These are phyloP conservation scores for Hipparchia semele DNA, from an alignment of 2,888 invertebrate genomes.

Conservation along the genomic window DNA sequence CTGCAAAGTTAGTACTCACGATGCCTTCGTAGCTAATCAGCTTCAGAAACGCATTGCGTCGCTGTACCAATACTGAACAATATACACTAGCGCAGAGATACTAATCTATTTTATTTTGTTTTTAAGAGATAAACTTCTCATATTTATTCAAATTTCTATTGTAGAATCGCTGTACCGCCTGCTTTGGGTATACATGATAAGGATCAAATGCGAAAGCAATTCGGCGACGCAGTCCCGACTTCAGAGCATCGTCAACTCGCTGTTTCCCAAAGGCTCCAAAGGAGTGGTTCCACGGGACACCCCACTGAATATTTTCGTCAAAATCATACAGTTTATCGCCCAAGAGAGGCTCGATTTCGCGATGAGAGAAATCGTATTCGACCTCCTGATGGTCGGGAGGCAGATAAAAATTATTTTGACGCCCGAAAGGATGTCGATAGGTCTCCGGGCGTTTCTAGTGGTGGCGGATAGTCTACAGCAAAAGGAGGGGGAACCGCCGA, in stretches of 20 bases:
- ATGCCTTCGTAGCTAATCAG: too few species aligned
- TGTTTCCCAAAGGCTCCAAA: slow-evolving; percentile 97
- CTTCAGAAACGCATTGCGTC: too few species aligned
- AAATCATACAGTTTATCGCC: slow-evolving; percentile 99
- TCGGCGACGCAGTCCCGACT: slow-evolving; percentile 98
- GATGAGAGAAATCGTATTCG: slow-evolving; percentile 99
- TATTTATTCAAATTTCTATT: slow-evolving; percentile 38
- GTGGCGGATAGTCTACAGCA: slow-evolving; percentile 99
- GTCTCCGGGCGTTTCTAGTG: slow-evolving; percentile 97
- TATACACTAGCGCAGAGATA: too few species aligned
- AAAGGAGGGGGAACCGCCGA: slow-evolving; percentile 99
- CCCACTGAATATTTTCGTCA: slow-evolving; percentile 99
- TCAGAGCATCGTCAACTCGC: slow-evolving; percentile 98
- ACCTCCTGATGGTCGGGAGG: slow-evolving; percentile 96
- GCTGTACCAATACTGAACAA: too few species aligned
- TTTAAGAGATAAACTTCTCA: not conserved
- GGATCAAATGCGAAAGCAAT: slow-evolving; percentile 99
- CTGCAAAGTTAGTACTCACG: too few species aligned
- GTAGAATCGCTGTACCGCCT: slow-evolving; percentile 93
- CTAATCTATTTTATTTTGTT: not conserved
- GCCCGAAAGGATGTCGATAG: slow-evolving; percentile 99
- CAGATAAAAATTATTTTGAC: slow-evolving; percentile 96
- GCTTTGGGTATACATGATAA: slow-evolving; percentile 99
- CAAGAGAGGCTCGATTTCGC: slow-evolving; percentile 99
- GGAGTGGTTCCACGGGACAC: slow-evolving; percentile 98